Base-by-base conservation (phyloP, 2,797 vertebrate genomes). In the Avahi laniger region DNA sequence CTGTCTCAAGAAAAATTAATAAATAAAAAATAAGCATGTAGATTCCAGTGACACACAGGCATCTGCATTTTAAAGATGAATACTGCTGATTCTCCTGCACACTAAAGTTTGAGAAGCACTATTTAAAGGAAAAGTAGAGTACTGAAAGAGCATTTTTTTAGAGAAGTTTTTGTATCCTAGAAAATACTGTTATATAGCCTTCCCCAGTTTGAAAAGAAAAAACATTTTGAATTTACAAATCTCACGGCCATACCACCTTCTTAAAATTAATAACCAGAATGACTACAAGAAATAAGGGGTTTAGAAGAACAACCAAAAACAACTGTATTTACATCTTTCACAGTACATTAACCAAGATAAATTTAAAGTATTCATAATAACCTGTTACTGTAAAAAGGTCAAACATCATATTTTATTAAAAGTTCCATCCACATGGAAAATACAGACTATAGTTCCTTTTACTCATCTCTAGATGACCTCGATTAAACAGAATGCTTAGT, bases 241-340 rank as follows among this genome's bases (percentile, higher is more conserved):
- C 46, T 93, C 50, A 94, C 12, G 69, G 13, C 54, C 43, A 96
- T 17, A 85, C 4, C 15, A 63, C 20, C 88, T 72, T 96, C 52
- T 88, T 89, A 79, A 85, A 93, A 73, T 80, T 22, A 86, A 81
- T 93, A 96, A 78, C 46, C 4, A 41, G 41, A 89, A 89, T 91
- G 28, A 95, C 24, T 88, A 28, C 78, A 67, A 11, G 6, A 94
- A 82, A 81, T 61, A 96, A 50, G 13, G 12, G 3, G 2, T 94
- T 96, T 61, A 88, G 41, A 65, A 67, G 24, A 89, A 83, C 2
- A 92, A 83, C 26, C 28, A 92, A 59, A 88, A 59, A 33, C 63
- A 88, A 91, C 22, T 63, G 93, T 83, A 80, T 61, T 70, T 84
- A 92, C 26, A 84, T 83, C 11, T 83, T 93, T 91, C 82, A 79